Evolutionary conservation across 2,113 vertebrate genomes (phyloP).

Genomic region (Hypocryptadius cinnamomeus): DNA sequence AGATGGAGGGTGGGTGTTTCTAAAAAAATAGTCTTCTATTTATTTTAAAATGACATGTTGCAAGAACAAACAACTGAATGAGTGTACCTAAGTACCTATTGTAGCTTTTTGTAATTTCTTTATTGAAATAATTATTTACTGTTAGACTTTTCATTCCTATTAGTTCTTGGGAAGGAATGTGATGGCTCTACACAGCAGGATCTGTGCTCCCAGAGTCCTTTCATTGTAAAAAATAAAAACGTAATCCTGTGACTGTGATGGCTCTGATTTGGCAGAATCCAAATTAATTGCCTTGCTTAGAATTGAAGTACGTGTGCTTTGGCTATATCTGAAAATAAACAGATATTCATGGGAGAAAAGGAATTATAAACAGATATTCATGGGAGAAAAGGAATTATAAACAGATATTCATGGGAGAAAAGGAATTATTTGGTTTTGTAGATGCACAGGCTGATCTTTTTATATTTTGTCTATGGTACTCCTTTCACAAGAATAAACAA

Average conservation of each 20-base stretch:
- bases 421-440: constrained; percentile 28
- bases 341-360: background rate
- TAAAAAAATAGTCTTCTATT: constrained; percentile 50
- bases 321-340: constrained; percentile 9
- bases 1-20: background rate
- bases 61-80: constrained; percentile 34
- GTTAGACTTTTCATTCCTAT: constrained; percentile 27
- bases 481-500: constrained; percentile 46
- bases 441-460: constrained; percentile 20
- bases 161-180: constrained; percentile 45
- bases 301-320: constrained; percentile 27
- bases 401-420: constrained; percentile 31
- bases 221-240: background rate
- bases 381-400: background rate
- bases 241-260: constrained; percentile 27
- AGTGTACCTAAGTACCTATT: background rate
- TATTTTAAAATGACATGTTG: constrained; percentile 53
- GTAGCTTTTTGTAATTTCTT: constrained; percentile 43
- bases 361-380: constrained; percentile 24
- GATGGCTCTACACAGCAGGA: constrained; percentile 65
- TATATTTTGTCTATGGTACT: constrained; percentile 7
- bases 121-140: constrained; percentile 43
- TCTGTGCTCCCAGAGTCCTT: constrained; percentile 42
- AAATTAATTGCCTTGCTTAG: constrained; percentile 49
- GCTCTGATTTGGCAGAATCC: background rate